A percentile compares a stretch with the other conserved stretches of the same genome.
Conservation (phyloP, 2,113 vertebrate genomes). For the Phodopus roborovskii region DNA sequence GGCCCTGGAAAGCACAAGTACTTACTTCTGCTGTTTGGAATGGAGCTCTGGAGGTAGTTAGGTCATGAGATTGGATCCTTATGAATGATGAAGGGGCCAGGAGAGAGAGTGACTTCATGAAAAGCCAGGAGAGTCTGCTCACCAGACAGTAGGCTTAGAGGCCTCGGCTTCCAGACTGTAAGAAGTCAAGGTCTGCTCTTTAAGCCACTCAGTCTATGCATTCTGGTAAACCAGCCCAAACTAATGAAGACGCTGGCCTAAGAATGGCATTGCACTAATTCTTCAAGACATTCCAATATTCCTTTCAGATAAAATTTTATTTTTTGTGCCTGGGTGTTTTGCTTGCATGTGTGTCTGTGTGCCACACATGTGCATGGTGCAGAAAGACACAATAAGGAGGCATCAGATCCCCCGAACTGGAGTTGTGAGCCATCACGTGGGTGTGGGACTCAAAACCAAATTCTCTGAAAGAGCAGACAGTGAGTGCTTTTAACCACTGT, state of each 20-base stretch:
- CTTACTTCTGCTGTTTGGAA: neutral
- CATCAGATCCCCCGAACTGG: neutral
- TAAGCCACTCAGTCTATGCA: neutral
- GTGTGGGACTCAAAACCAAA: neutral
- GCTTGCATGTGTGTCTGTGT: neutral
- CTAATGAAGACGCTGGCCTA: neutral
- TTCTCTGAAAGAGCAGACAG: neutral
- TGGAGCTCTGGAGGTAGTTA: neutral
- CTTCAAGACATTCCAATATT: neutral
- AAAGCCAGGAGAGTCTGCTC: neutral
- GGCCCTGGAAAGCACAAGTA: neutral
- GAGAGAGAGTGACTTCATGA: neutral
- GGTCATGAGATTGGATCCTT: neutral
- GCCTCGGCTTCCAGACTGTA: neutral
- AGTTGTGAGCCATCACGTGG: neutral
- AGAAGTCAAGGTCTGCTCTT: neutral
- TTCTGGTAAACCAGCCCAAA: neutral
- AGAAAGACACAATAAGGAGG: neutral
- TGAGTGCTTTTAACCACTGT: neutral
- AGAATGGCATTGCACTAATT: neutral
- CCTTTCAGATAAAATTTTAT: neutral
- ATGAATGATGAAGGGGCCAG: neutral
- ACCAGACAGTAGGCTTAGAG: neutral
- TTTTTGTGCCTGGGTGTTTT: neutral
- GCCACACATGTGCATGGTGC: neutral